Evolutionary conservation across 2,113 vertebrate species (phyloP), one percentile per base, ranked within the genome.

Genomic region (Eclectus roratus): DNA sequence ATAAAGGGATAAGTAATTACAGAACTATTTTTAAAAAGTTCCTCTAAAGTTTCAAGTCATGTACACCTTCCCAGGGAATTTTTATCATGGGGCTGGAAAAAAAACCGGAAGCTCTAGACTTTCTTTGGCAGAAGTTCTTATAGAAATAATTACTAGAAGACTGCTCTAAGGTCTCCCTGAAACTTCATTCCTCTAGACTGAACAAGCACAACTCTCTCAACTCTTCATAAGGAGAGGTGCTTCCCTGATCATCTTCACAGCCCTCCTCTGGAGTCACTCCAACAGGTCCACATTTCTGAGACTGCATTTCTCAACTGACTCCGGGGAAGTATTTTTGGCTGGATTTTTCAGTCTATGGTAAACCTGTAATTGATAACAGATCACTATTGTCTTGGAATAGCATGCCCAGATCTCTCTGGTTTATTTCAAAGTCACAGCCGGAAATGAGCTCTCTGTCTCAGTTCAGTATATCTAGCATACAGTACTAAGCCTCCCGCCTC

Each of bases 401-500:
- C n/a, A 3, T 49, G n/a, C 10, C 14, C 33, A 58, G n/a, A 4
- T 31, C 52, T 55, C 70, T 77, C 35, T 31, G 35, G 31, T 25
- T 72, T 1, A 0, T 74, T 44, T 66, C 31, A 74, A 79, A 63
- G 50, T 52, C 21, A 13, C 24, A 65, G 17, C 5, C 46, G 43
- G 41, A 70, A 65, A 58, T 33, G 17, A 55, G 19, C 4, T 37
- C 13, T 17, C 41, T 76, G 27, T 49, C 23, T 71, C 17, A 33
- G 47, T 31, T 68, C 53, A 44, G 27, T 17, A 7, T 17, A 25
- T n/a, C 16, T 50, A 55, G 35, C n/a, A 20, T 5, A 17, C 0
- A 0, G n/a, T 37, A 63, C 47, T 29, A 76, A 70, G 13, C 33
- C 63, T 86, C 47, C 4, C 4, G 1, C 0, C 3, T 13, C 27